Percentiles rank a stretch among this genome's conserved stretches.
These are phyloP conservation scores for Cyprinodon tularosa DNA, from an alignment of 2,113 vertebrate genomes.

Conservation along the genomic window DNA sequence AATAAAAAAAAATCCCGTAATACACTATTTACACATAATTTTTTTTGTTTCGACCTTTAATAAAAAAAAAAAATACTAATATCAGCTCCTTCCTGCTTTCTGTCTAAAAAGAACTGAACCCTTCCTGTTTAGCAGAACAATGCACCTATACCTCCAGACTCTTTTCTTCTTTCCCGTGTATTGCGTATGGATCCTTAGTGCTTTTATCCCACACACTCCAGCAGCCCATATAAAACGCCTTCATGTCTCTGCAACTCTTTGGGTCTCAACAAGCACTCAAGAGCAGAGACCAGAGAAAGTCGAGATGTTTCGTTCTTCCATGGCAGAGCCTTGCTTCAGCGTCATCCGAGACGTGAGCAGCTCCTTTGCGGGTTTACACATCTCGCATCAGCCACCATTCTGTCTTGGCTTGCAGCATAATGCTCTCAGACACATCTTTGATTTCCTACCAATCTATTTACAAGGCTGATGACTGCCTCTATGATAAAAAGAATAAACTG, in stretches of 20 bases:
- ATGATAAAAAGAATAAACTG: neutral
- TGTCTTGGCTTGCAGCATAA: constrained; percentile 20
- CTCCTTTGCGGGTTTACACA: constrained; percentile 6
- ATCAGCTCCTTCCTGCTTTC: constrained; percentile 3
- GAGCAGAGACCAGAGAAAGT: constrained; percentile 25
- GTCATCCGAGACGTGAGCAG: constrained; percentile 18
- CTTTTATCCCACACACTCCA: constrained; percentile 54
- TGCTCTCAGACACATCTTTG: constrained; percentile 5
- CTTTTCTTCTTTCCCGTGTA: constrained; percentile 17
- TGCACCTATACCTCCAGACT: constrained; percentile 13
- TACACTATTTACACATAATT: too few species aligned
- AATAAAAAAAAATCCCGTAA: too few species aligned
- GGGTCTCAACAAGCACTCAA: constrained; percentile 46
- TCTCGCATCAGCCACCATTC: constrained; percentile 22
- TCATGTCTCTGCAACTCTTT: constrained; percentile 39
- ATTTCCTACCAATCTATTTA: neutral
- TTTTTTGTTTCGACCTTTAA: neutral
- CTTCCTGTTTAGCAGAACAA: constrained; percentile 2
- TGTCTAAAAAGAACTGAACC: neutral
- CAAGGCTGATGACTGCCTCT: neutral
- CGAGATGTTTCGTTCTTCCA: constrained; percentile 42
- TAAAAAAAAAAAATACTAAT: neutral
- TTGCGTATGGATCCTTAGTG: constrained; percentile 25
- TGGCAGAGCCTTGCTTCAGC: constrained; percentile 18
- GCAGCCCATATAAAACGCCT: constrained; percentile 49